Percentiles rank a stretch among this genome's conserved stretches.
phyloP scores from a whole-genome alignment of 2,888 invertebrate genomes.

The Macrophya annulata region DNA sequence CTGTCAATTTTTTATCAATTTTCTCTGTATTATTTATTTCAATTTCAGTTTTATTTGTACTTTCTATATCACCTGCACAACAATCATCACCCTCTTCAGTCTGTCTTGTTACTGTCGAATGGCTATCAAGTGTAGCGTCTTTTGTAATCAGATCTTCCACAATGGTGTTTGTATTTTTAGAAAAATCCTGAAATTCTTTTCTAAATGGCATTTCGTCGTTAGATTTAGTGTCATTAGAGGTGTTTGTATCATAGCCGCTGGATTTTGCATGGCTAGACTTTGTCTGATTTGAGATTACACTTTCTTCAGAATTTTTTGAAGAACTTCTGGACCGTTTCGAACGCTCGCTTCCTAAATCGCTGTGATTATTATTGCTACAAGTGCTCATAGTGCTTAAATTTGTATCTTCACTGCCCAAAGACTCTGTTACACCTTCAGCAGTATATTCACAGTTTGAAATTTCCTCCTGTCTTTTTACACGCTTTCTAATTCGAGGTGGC shows the following conservation, averaged over 20 bases:
- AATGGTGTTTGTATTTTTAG: constrained; percentile 55
- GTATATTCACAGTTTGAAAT: constrained; percentile 57
- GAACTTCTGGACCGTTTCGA: constrained; percentile 63
- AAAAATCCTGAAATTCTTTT: constrained; percentile 68
- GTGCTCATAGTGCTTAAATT: constrained; percentile 64
- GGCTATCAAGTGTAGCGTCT: not conserved
- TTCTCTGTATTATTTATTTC: not conserved
- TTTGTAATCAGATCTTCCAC: not conserved
- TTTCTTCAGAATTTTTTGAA: constrained; percentile 67
- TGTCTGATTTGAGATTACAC: constrained; percentile 56
- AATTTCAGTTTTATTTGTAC: not conserved
- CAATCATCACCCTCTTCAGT: not conserved
- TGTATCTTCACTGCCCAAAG: constrained; percentile 64
- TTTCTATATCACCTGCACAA: not conserved
- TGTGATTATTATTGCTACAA: constrained; percentile 66
- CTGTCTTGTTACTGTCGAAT: not conserved
- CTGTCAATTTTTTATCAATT: not conserved
- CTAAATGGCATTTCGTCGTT: constrained; percentile 55
- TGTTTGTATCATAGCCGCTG: constrained; percentile 66
- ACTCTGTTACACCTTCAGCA: constrained; percentile 61
- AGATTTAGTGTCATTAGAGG: constrained; percentile 61
- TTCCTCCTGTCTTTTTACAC: constrained; percentile 59
- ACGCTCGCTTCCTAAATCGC: constrained; percentile 58
- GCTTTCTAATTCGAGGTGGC: constrained; percentile 61
- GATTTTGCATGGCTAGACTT: constrained; percentile 63